Evolutionary conservation across 2,888 invertebrate genomes (phyloP).

Genomic region (Gandaritis pyraliata): DNA sequence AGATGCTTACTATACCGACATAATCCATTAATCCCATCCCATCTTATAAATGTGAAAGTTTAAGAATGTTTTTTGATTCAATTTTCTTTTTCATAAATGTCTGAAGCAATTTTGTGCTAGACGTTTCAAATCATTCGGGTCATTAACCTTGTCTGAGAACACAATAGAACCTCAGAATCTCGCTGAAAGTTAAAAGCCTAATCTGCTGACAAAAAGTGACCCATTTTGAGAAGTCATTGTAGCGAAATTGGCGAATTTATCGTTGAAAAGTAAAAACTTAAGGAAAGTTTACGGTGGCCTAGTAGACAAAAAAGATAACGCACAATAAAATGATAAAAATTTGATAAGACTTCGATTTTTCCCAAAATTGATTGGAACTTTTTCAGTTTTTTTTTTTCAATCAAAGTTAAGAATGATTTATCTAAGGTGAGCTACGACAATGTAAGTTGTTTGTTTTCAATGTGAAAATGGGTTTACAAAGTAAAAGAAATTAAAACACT

Average conservation of each 20-base stretch:
- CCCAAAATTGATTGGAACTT: too few species aligned
- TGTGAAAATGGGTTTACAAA: too few species aligned
- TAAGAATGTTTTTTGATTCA: not conserved
- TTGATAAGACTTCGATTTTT: too few species aligned
- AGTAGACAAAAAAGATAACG: too few species aligned
- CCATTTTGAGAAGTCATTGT: constrained; percentile 9
- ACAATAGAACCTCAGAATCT: constrained; percentile 5
- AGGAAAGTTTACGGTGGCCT: not conserved
- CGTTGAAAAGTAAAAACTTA: constrained; percentile 1
- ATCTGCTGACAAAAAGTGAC: constrained; percentile 10
- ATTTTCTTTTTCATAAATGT: not conserved
- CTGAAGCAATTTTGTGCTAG: constrained; percentile 3
- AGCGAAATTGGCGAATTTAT: constrained; percentile 8
- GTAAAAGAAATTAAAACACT: too few species aligned
- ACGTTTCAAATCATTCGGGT: constrained; percentile 14
- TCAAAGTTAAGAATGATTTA: too few species aligned
- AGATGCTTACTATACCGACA: not conserved
- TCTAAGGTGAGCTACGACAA: too few species aligned
- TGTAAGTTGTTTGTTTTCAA: too few species aligned
- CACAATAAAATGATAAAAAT: too few species aligned
- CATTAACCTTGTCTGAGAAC: constrained; percentile 7
- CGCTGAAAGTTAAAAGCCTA: constrained; percentile 6
- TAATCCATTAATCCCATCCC: too few species aligned
- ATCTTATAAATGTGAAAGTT: too few species aligned
- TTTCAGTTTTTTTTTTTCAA: too few species aligned